Evolutionary conservation across 1,140 invertebrate species (phyloP), one percentile per base, ranked within the genome.

Genomic region (Pectinophora gossypiella): DNA sequence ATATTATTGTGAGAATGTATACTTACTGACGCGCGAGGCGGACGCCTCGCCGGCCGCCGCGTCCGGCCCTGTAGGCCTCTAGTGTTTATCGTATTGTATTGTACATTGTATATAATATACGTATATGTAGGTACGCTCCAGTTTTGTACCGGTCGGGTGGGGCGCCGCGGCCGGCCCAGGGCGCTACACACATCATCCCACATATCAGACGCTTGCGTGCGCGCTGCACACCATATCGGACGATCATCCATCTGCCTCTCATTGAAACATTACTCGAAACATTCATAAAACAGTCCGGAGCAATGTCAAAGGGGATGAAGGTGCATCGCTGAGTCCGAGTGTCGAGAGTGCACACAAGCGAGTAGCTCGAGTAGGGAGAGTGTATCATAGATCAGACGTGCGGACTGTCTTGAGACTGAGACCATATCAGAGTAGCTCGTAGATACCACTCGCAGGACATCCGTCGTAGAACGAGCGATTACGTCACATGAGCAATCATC

Each of bases 51-150:
- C 71, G 68, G 55, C 73, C 69, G 72, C 70, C 69, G 73, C 22
- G 54, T 68, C 65, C 53, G 72, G 74, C 76, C 71, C 69, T 62
- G 66, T 80, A 75, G 76, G 60, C 61, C 66, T 66, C 61, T 81
- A 79, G 72, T 70, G 67, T 75, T 75, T 72, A 76, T 67, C 65
- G 64, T 81, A 78, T 73, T 72, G 68, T 82, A 83, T 73, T 84
- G 78, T 85, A 84, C 68, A 84, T 85, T 84, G 82, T 85, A 80
- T 85, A 85, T 85, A 83, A 76, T 72, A 75, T 74, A 84, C 75
- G 76, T 81, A 67, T 76, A 72, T 74, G 72, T 76, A 76, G 72
- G 77, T 77, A 74, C 76, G 67, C 70, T 79, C 68, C 75, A 61
- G 65, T 82, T 76, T 75, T 72, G 80, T 81, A 82, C 78, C 78